Percentiles rank a stretch among this genome's conserved stretches.
Conservation (phyloP, 2,888 invertebrate species). For the Pheosia tremula region DNA sequence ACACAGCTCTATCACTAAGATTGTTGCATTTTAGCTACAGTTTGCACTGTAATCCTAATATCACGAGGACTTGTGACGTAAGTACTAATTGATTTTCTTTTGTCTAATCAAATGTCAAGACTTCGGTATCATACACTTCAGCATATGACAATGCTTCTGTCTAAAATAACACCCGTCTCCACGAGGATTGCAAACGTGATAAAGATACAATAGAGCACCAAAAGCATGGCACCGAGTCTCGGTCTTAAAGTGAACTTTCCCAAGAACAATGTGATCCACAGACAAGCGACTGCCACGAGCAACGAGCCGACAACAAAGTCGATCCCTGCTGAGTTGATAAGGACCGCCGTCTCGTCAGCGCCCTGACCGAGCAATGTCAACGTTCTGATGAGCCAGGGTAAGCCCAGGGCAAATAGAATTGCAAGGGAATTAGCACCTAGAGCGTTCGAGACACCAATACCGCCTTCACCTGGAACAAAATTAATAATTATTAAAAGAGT, state of each 20-base stretch:
- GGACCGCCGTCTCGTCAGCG: conserved; percentile 78
- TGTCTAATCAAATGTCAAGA: conserved; percentile 22
- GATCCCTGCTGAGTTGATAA: conserved; percentile 91
- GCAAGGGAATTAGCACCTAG: conserved; percentile 94
- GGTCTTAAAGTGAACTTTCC: conserved; percentile 89
- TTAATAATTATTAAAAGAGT: conserved; percentile 7
- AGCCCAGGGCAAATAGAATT: conserved; percentile 91
- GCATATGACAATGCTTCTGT: conserved; percentile 26
- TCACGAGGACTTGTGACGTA: not conserved
- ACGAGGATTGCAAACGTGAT: conserved; percentile 91
- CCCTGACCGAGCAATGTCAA: conserved; percentile 79
- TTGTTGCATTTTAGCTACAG: not conserved
- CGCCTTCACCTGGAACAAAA: conserved; percentile 88
- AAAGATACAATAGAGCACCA: conserved; percentile 87
- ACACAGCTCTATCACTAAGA: conserved; percentile 3
- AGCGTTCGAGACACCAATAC: conserved; percentile 94
- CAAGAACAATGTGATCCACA: conserved; percentile 88
- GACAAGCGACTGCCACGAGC: conserved; percentile 88
- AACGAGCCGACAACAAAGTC: conserved; percentile 93
- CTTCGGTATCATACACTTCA: conserved; percentile 4
- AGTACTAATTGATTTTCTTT: not conserved
- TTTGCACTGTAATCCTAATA: not conserved
- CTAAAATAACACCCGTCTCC: conserved; percentile 89
- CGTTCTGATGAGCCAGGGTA: conserved; percentile 94
- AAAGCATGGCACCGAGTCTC: conserved; percentile 87